Conservation (phyloP, 2,797 vertebrate species). For the Phrynocephalus guinanensis region DNA sequence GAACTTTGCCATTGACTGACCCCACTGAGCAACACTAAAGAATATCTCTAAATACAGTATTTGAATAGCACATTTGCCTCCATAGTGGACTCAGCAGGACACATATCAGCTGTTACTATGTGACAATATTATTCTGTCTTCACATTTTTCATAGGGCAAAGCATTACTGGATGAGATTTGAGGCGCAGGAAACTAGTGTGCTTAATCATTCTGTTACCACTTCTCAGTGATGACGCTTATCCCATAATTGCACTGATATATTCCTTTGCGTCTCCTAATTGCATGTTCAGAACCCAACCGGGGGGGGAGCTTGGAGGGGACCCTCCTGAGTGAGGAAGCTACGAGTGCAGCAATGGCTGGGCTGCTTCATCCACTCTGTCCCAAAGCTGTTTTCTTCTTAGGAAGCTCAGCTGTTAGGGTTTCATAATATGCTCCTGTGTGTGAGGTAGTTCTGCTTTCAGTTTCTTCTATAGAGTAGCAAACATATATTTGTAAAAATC, state of each 20-base stretch:
- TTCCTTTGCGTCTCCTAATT: not conserved
- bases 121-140: not conserved
- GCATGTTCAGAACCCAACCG: not conserved
- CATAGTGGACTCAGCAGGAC: not conserved
- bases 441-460: not conserved
- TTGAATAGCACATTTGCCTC: not conserved
- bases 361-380: too few species aligned
- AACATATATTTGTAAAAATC: rapidly evolving
- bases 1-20: not conserved
- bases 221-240: not conserved
- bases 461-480: not conserved
- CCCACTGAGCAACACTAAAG: not conserved
- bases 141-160: not conserved
- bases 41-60: not conserved
- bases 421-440: not conserved
- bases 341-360: not conserved
- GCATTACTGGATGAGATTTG: not conserved
- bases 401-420: too few species aligned
- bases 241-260: not conserved
- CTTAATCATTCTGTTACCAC: not conserved
- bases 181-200: not conserved
- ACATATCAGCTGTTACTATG: not conserved
- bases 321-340: not conserved
- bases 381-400: not conserved
- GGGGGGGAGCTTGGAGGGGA: not conserved